Conservation (phyloP, 2,888 invertebrate genomes). For the Calliphora vomitoria region DNA sequence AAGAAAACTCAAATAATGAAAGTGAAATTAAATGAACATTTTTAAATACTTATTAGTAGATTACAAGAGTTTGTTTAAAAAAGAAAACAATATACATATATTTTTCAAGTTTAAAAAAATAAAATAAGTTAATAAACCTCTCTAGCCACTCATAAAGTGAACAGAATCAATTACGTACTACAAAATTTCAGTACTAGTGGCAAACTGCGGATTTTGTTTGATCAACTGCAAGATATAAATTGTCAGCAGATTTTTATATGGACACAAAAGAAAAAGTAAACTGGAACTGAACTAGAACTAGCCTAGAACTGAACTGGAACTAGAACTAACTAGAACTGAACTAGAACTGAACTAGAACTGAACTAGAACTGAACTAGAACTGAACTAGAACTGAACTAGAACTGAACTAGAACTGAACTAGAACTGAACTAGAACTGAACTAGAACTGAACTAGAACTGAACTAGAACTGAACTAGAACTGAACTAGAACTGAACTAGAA, state of each 20-base stretch:
- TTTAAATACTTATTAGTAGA: no score
- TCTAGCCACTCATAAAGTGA: background rate
- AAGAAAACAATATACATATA: no score
- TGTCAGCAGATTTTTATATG: background rate
- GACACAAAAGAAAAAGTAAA: background rate
- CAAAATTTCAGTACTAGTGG: background rate
- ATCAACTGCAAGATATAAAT: background rate
- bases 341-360: background rate
- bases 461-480: conserved; percentile 7
- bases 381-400: background rate
- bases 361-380: background rate
- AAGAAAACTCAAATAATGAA: background rate
- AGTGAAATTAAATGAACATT: no score
- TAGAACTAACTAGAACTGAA: background rate
- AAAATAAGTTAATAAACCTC: no score
- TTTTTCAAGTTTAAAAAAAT: no score
- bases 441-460: background rate
- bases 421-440: background rate
- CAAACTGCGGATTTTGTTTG: no score
- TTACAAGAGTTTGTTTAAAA: no score
- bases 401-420: background rate
- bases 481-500: background rate
- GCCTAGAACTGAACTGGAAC: no score
- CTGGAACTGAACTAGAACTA: background rate
- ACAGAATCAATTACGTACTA: background rate